These are phyloP conservation scores for Anastatus disparis DNA, from an alignment of 1,140 invertebrate species.

Conservation along the genomic window DNA sequence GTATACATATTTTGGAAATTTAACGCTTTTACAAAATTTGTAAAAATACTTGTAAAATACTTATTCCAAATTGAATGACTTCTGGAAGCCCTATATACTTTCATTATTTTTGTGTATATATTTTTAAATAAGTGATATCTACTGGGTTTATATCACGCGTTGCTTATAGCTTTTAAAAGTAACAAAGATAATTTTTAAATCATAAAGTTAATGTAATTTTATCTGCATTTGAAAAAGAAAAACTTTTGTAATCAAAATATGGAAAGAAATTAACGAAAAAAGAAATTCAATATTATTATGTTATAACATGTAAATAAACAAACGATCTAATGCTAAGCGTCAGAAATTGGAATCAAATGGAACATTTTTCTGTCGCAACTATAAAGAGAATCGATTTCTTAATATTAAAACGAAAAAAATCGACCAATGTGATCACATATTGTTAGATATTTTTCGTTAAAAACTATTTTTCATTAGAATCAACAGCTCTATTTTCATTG, in stretches of 20 bases:
- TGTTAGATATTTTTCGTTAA: not conserved
- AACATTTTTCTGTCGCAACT: slow-evolving; percentile 8
- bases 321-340: slow-evolving; percentile 10
- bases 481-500: slow-evolving; percentile 47
- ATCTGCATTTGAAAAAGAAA: not conserved
- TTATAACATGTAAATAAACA: not conserved
- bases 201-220: not conserved
- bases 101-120: not conserved
- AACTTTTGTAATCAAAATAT: slow-evolving; percentile 5
- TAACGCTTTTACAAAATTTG: slow-evolving; percentile 26
- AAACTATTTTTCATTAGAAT: slow-evolving; percentile 15
- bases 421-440: slow-evolving; percentile 2
- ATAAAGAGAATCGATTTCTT: slow-evolving; percentile 4
- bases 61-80: slow-evolving; percentile 23
- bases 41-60: slow-evolving; percentile 41
- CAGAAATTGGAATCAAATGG: slow-evolving; percentile 24
- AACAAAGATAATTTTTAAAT: slow-evolving; percentile 12
- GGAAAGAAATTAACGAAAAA: too few relatives aligned
- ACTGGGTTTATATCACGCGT: not conserved
- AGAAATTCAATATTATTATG: too few relatives aligned
- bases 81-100: slow-evolving; percentile 37
- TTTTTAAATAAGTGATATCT: slow-evolving; percentile 11
- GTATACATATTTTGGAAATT: slow-evolving; percentile 36
- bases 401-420: slow-evolving; percentile 7
- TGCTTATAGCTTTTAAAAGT: slow-evolving; percentile 3